These are phyloP conservation scores for Neopipo cinnamomea DNA, from an alignment of 2,113 vertebrate species.

Conservation along the genomic window DNA sequence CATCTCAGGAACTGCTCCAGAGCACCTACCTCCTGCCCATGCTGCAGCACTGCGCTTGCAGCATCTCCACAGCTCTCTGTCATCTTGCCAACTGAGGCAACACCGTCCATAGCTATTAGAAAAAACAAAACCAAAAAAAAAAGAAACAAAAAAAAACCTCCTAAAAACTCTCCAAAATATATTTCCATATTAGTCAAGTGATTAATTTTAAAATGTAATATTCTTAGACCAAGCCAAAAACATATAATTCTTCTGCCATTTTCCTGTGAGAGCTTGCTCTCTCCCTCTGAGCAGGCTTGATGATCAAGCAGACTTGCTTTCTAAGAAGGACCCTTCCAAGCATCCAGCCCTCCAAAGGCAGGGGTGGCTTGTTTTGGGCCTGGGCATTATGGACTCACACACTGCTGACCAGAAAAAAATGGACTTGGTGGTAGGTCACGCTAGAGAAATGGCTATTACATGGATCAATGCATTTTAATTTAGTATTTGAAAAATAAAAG, in stretches of 20 bases:
- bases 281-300: background rate
- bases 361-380: background rate
- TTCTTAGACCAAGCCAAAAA: background rate
- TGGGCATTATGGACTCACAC: background rate
- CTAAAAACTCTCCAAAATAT: background rate
- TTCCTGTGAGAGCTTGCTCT: background rate
- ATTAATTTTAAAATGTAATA: background rate
- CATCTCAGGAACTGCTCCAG: rapidly evolving
- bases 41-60: background rate
- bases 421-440: background rate
- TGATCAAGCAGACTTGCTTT: background rate
- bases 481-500: background rate
- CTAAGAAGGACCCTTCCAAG: background rate
- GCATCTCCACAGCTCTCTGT: background rate
- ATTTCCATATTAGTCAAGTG: background rate
- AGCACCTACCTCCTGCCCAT: background rate
- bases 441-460: background rate
- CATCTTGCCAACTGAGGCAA: background rate
- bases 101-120: background rate
- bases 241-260: background rate
- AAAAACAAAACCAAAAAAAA: background rate
- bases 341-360: background rate
- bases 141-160: background rate
- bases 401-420: background rate
- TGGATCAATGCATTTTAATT: background rate